Evolutionary conservation across 2,113 vertebrate genomes (phyloP).

Genomic region (Campylomormyrus numenius): DNA sequence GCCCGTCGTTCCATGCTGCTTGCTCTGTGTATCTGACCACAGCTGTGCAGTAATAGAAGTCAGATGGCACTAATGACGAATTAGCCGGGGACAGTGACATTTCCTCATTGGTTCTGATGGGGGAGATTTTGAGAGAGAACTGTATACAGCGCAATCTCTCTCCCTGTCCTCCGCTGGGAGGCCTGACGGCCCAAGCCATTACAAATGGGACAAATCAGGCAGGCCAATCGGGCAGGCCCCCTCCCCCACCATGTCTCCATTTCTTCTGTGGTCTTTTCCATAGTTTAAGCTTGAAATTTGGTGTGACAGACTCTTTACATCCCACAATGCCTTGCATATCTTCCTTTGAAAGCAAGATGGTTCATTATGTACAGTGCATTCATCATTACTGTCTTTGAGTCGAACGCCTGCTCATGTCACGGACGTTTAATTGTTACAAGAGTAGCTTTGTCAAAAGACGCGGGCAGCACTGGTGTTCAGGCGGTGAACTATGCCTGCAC

Average conservation of each 20-base stretch:
- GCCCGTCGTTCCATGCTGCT: not conserved
- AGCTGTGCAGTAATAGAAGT: not conserved
- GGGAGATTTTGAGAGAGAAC: not conserved
- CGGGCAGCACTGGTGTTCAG: not conserved
- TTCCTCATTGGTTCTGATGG: not conserved
- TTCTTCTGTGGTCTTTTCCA: not conserved
- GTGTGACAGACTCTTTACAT: not conserved
- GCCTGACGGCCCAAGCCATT: not conserved
- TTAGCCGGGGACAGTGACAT: not conserved
- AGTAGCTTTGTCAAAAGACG: not conserved
- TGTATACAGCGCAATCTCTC: not conserved
- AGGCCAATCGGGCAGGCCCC: not conserved
- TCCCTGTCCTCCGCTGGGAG: not conserved
- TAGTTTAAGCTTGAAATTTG: not conserved
- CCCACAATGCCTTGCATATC: not conserved
- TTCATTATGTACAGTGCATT: not conserved
- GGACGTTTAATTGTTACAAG: not conserved
- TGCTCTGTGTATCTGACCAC: not conserved
- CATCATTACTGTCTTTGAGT: not conserved
- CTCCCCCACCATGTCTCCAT: not conserved
- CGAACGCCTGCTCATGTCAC: not conserved
- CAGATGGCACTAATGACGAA: not conserved
- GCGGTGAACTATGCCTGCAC: not conserved
- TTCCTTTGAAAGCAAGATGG: not conserved
- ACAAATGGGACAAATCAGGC: not conserved